phyloP scores from a whole-genome alignment of 2,888 invertebrate species.

The Adelphocoris suturalis region DNA sequence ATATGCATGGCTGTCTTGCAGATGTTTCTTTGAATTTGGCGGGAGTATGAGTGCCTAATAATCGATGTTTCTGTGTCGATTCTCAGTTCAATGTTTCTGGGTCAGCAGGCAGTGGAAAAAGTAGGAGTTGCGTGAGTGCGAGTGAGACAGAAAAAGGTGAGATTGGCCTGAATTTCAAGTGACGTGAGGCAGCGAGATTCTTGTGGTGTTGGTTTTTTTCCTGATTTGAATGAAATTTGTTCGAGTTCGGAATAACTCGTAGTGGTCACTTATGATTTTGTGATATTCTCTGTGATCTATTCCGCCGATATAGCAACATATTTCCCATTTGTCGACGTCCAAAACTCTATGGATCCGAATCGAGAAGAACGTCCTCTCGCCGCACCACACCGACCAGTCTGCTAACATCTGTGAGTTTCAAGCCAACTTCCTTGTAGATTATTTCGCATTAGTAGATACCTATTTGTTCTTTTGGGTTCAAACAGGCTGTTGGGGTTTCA shows the following conservation, averaged over 20 bases:
- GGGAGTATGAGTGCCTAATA: neutral
- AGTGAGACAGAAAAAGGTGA: constrained; percentile 17
- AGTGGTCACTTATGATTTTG: constrained; percentile 11
- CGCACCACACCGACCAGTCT: constrained; percentile 9
- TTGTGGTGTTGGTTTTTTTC: constrained; percentile 43
- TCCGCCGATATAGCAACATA: neutral
- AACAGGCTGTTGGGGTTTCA: neutral
- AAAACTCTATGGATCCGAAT: constrained; percentile 40
- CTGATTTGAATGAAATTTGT: neutral
- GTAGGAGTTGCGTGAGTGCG: neutral
- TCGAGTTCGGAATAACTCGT: neutral
- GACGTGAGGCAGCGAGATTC: constrained; percentile 70
- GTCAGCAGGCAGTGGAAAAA: constrained; percentile 13
- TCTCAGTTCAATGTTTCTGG: no score
- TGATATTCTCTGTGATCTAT: constrained; percentile 15
- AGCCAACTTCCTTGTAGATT: neutral
- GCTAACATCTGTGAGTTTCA: constrained; percentile 68
- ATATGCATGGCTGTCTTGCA: no score
- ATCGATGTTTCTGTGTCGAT: constrained; percentile 12
- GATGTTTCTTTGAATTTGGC: neutral
- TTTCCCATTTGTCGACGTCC: neutral
- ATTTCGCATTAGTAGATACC: neutral
- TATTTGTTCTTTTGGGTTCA: neutral
- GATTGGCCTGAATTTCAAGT: constrained; percentile 72
- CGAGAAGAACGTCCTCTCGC: constrained; percentile 26